phyloP scores from a whole-genome alignment of 2,888 invertebrate genomes.

The Drosophila aldrichi region DNA sequence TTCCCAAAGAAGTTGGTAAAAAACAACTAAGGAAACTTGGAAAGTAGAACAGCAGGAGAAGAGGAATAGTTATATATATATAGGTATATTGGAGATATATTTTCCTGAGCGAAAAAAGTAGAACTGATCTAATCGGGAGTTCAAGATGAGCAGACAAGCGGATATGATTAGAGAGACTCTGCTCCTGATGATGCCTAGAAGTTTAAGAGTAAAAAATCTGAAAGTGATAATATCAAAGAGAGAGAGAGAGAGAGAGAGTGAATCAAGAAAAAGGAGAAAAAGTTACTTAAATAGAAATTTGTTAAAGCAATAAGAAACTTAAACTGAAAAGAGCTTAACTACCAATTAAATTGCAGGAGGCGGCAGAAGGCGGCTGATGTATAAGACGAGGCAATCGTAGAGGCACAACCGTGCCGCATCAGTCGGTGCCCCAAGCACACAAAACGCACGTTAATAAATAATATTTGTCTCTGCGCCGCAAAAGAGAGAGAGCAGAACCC shows the following conservation, averaged over 20 bases:
- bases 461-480: conserved; percentile 58
- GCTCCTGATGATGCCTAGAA: neutral
- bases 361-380: too few species aligned
- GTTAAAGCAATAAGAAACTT: neutral
- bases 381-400: neutral
- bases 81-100: too few species aligned
- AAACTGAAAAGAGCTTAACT: neutral
- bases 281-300: neutral
- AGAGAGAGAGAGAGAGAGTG: too few species aligned
- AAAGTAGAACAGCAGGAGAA: neutral
- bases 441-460: conserved; percentile 70
- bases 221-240: neutral
- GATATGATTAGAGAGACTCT: neutral
- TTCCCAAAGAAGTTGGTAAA: neutral
- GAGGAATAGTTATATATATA: neutral
- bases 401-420: neutral
- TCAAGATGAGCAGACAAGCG: too few species aligned
- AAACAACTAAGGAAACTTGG: neutral
- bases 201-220: neutral
- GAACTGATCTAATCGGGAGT: too few species aligned
- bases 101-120: too few species aligned
- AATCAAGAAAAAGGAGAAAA: neutral
- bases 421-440: conserved; percentile 15
- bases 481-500: conserved; percentile 33
- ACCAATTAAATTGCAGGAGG: neutral